Evolutionary conservation across 2,113 vertebrate species (phyloP).

Genomic region (Anoura caudifer): DNA sequence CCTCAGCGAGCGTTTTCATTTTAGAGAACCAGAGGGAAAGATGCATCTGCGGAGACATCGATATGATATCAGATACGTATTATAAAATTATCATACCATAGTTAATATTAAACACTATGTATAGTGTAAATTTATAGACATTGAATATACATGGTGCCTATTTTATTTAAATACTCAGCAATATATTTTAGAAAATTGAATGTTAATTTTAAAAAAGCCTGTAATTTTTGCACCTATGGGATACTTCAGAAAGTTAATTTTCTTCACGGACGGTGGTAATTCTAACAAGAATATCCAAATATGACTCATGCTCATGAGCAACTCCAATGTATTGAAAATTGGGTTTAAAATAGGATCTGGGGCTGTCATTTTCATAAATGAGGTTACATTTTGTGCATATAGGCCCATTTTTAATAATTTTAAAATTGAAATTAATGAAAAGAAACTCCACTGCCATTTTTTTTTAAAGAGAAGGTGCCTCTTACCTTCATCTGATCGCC

Average conservation of each 20-base stretch:
- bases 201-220: slow-evolving; percentile 14
- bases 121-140: neutral
- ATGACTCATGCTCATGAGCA: slow-evolving; percentile 33
- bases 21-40: slow-evolving; percentile 12
- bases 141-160: neutral
- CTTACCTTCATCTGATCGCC: neutral
- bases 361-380: slow-evolving; percentile 52
- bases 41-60: neutral
- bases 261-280: slow-evolving; percentile 41
- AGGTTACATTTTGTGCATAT: slow-evolving; percentile 25
- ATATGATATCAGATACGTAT: neutral
- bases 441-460: neutral
- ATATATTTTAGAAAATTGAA: slow-evolving; percentile 50
- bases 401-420: slow-evolving; percentile 53
- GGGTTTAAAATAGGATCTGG: slow-evolving; percentile 54
- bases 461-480: neutral
- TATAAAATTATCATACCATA: slow-evolving; percentile 28
- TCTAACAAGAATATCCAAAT: slow-evolving; percentile 55
- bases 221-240: neutral
- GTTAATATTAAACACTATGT: neutral
- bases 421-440: slow-evolving; percentile 44
- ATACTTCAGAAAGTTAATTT: slow-evolving; percentile 59
- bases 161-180: slow-evolving; percentile 28
- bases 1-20: slow-evolving; percentile 1
- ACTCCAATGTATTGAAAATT: slow-evolving; percentile 46